phyloP scores from a whole-genome alignment of 2,888 invertebrate genomes.

The Agrochola lychnidis region DNA sequence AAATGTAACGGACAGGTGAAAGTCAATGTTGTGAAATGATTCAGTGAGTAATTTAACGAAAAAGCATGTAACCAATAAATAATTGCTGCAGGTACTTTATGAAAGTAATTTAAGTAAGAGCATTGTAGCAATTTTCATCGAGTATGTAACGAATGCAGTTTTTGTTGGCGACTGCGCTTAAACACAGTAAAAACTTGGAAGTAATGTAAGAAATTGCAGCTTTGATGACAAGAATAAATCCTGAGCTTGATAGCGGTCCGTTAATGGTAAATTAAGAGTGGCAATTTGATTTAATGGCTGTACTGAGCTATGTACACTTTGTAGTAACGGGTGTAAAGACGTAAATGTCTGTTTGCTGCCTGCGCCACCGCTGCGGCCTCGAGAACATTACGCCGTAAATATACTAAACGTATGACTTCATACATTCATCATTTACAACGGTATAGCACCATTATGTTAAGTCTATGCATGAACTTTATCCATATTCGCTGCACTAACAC shows the following conservation, averaged over 20 bases:
- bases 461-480: constrained; percentile 22
- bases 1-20: constrained; percentile 85
- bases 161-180: constrained; percentile 49
- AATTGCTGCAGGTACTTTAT: constrained; percentile 59
- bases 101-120: constrained; percentile 62
- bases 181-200: constrained; percentile 71
- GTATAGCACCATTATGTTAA: constrained; percentile 65
- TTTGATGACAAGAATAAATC: constrained; percentile 68
- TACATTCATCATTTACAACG: constrained; percentile 68
- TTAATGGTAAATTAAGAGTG: constrained; percentile 77
- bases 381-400: constrained; percentile 72
- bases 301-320: constrained; percentile 56
- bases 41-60: constrained; percentile 68
- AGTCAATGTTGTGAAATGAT: constrained; percentile 78
- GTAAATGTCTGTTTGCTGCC: constrained; percentile 64
- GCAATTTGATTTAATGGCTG: constrained; percentile 81
- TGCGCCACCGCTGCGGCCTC: constrained; percentile 64
- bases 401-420: constrained; percentile 75
- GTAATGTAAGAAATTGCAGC: constrained; percentile 78
- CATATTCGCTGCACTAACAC: constrained; percentile 13
- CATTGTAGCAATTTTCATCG: constrained; percentile 58
- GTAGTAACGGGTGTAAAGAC: constrained; percentile 74
- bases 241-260: constrained; percentile 70
- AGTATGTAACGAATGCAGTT: constrained; percentile 55
- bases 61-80: constrained; percentile 67